Percentiles rank a stretch among this genome's conserved stretches.
phyloP scores from a whole-genome alignment of 2,888 invertebrate species.

The Apoda limacodes region DNA sequence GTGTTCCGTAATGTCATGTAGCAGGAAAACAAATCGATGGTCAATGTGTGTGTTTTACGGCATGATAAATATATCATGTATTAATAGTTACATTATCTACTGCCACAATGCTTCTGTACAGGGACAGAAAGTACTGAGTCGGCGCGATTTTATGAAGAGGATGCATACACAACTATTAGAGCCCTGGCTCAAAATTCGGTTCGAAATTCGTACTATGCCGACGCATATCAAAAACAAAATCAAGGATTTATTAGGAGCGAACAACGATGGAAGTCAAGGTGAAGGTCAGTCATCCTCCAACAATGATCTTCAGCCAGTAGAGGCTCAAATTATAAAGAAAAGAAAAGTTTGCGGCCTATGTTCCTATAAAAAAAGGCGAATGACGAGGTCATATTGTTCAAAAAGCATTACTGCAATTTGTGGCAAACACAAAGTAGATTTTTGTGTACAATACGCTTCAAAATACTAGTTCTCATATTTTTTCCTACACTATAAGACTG shows the following conservation, averaged over 20 bases:
- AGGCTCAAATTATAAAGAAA: too few relatives aligned
- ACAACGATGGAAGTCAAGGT: too few relatives aligned
- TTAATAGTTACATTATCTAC: too few relatives aligned
- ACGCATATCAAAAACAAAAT: slow-evolving; percentile 9
- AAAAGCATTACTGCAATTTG: slow-evolving; percentile 3
- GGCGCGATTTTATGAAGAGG: slow-evolving; percentile 14
- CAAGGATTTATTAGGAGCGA: slow-evolving; percentile 1
- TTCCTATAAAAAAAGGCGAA: slow-evolving; percentile 5
- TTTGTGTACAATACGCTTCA: slow-evolving; percentile 1
- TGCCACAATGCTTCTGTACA: slow-evolving; percentile 6
- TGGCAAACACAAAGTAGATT: slow-evolving; percentile 1
- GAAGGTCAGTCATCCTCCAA: too few relatives aligned
- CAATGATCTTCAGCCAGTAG: too few relatives aligned
- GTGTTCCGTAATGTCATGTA: slow-evolving; percentile 9
- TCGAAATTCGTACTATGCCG: slow-evolving; percentile 14
- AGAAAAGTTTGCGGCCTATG: slow-evolving; percentile 1
- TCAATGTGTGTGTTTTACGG: too few relatives aligned
- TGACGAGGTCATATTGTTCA: slow-evolving; percentile 2
- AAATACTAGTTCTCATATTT: too few relatives aligned
- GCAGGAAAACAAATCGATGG: slow-evolving; percentile 12
- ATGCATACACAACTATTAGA: slow-evolving; percentile 16
- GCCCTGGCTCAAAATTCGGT: slow-evolving; percentile 19
- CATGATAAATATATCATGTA: too few relatives aligned
- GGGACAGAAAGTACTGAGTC: slow-evolving; percentile 8
- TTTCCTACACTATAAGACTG: too few relatives aligned